phyloP scores from a whole-genome alignment of 2,888 invertebrate genomes.

The Ochropacha duplaris region DNA sequence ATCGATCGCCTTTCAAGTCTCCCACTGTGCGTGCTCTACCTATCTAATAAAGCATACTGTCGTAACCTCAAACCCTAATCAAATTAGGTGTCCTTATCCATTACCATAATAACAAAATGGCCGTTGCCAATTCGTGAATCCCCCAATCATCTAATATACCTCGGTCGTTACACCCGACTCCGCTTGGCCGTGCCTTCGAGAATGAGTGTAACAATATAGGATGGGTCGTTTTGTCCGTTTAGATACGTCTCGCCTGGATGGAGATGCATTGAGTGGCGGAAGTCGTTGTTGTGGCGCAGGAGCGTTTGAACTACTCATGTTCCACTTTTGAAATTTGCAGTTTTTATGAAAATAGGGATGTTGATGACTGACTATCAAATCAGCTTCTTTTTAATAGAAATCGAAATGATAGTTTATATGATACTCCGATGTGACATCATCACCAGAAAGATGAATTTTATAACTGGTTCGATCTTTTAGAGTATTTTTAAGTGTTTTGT shows the following conservation, averaged over 20 bases:
- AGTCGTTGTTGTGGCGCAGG: slow-evolving; percentile 15
- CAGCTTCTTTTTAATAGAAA: too few species aligned
- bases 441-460: too few species aligned
- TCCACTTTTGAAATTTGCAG: not conserved
- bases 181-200: slow-evolving; percentile 6
- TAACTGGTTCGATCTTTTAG: too few species aligned
- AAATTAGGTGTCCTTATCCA: slow-evolving; percentile 26
- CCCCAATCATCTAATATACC: slow-evolving; percentile 45
- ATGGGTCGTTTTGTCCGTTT: slow-evolving; percentile 34
- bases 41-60: not conserved
- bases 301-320: not conserved
- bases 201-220: slow-evolving; percentile 22
- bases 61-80: slow-evolving; percentile 9
- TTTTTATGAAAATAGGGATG: too few species aligned
- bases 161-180: slow-evolving; percentile 43
- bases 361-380: too few species aligned
- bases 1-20: not conserved
- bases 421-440: too few species aligned
- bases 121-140: slow-evolving; percentile 28
- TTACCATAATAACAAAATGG: slow-evolving; percentile 31
- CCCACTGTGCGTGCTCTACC: not conserved
- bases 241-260: slow-evolving; percentile 44
- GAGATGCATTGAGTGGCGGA: slow-evolving; percentile 44
- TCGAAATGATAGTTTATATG: too few species aligned
- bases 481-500: too few species aligned